Conservation (phyloP, 1,140 invertebrate genomes). For the Schmidtea mediterranea region DNA sequence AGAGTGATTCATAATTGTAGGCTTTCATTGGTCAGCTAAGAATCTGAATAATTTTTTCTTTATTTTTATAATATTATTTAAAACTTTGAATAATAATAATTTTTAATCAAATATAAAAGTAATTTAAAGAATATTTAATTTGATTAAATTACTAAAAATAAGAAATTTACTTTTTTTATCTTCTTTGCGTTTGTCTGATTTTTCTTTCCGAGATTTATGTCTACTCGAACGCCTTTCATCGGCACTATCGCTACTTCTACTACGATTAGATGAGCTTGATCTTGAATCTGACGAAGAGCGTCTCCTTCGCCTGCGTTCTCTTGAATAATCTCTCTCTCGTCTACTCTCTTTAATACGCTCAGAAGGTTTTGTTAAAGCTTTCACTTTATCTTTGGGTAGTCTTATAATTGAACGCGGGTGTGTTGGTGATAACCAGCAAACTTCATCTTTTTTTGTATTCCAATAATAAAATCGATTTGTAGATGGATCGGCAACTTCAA, state of each 20-base stretch:
- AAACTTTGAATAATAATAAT: no score
- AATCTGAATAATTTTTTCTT: no score
- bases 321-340: no score
- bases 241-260: neutral
- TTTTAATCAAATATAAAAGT: no score
- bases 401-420: slow-evolving; percentile 58
- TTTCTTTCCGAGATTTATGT: neutral
- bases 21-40: no score
- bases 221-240: neutral
- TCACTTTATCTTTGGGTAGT: slow-evolving; percentile 40
- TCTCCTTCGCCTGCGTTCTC: neutral
- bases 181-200: neutral
- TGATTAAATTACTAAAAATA: neutral
- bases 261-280: neutral
- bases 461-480: slow-evolving; percentile 72
- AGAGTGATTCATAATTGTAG: no score
- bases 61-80: no score
- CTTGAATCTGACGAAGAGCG: neutral
- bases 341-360: slow-evolving; percentile 33
- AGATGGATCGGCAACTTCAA: slow-evolving; percentile 65
- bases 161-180: slow-evolving; percentile 5
- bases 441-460: slow-evolving; percentile 62
- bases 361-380: slow-evolving; percentile 32
- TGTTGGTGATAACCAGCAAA: slow-evolving; percentile 67
- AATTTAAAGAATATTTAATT: no score